Evolutionary conservation across 2,888 invertebrate genomes (phyloP), one percentile per base, ranked within the genome.

Genomic region (Mythimna albipuncta): DNA sequence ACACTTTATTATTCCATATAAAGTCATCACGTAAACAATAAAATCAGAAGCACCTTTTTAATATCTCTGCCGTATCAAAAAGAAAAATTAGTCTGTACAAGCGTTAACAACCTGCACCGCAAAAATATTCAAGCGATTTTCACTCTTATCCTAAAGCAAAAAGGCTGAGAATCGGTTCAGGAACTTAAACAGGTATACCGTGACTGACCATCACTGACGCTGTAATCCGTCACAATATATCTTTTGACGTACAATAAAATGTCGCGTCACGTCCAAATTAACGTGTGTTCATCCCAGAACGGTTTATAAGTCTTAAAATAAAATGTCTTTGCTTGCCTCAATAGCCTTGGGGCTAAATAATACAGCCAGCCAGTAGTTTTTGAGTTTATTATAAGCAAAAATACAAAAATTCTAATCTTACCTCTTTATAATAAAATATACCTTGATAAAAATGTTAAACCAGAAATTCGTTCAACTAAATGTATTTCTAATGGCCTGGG

Each of bases 161-260:
- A 41, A 61, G 61, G 13, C 21, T 41, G 7, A 61, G 7, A 61
- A 41, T 7, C 21, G 4, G 13, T 16, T 2, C 1, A 2, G 13
- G 7, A 61, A 21, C 10, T 21, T 0, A 0, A 6, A 13, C 7
- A 61, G 38, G 59, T 59, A 38, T 52, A 59, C 21, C 41, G 54
- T 70, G 54, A 16, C 26, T 70, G 70, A 50, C 70, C 70, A 64
- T 55, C 54, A 70, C 16, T 35, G 47, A 47, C 32, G 54, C 21
- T 58, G 62, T 64, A 50, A 64, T 75, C 47, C 21, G 71, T 64
- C 78, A 64, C 59, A 55, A 41, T 70, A 78, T 44, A 71, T 71
- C 64, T 64, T 52, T 26, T 52, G 55, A 6, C 59, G 35, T 35
- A 50, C 71, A 64, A 61, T 52, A 77, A 77, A 77, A 61, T 35